Percentiles rank a stretch among this genome's conserved stretches.
phyloP scores from a whole-genome alignment of 2,888 invertebrate species.

The Andrena dorsata region DNA sequence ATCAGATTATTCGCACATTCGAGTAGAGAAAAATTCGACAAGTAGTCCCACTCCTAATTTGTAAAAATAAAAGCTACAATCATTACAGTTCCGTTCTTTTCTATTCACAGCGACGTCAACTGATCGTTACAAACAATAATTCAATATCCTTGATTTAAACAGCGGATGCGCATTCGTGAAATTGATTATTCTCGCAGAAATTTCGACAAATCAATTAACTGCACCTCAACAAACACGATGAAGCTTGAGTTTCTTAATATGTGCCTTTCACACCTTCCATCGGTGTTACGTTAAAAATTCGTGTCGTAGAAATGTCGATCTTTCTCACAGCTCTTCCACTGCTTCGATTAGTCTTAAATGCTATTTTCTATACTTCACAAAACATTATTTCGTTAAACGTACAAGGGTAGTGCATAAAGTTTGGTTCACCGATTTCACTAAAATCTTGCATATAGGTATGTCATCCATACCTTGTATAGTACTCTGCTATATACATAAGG shows the following conservation, averaged over 20 bases:
- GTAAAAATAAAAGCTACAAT: constrained; percentile 42
- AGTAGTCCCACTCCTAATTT: background rate
- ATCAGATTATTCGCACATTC: no score
- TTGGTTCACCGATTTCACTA: no score
- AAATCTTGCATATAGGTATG: no score
- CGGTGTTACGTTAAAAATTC: background rate
- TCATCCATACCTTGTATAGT: no score
- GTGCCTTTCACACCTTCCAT: no score
- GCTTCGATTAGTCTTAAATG: background rate
- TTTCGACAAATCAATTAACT: background rate
- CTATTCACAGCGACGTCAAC: constrained; percentile 23
- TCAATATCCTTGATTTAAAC: background rate
- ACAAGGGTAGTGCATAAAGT: no score
- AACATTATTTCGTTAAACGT: constrained; percentile 2
- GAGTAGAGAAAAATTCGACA: no score
- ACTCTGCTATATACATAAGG: no score
- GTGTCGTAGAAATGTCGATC: constrained; percentile 7
- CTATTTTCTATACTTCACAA: background rate
- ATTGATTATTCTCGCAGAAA: background rate
- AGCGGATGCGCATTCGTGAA: background rate
- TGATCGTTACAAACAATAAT: constrained; percentile 29
- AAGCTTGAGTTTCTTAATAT: background rate
- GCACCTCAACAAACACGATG: background rate
- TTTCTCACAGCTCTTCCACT: background rate
- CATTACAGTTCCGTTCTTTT: background rate